Conservation (phyloP, 2,797 vertebrate genomes). For the Anomalospiza imberbis region DNA sequence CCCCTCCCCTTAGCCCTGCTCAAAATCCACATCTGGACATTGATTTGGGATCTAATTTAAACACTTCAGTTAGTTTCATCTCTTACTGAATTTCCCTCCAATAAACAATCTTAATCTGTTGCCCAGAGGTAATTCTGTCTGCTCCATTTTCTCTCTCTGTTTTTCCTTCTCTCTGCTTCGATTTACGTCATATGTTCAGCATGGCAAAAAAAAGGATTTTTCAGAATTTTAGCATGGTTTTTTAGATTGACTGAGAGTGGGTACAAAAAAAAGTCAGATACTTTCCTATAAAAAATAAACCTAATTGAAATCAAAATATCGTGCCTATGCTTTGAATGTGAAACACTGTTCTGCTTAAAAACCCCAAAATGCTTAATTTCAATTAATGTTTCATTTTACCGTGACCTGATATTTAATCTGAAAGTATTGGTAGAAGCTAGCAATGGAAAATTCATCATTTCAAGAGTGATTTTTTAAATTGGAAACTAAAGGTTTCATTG, state of each 20-base stretch:
- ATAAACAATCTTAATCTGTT: conserved; percentile 2
- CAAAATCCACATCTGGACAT: background rate
- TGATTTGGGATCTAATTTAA: conserved; percentile 20
- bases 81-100: background rate
- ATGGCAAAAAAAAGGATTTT: background rate
- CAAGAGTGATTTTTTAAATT: background rate
- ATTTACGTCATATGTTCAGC: background rate
- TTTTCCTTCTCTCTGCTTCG: background rate
- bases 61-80: background rate
- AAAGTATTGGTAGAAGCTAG: background rate
- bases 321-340: background rate
- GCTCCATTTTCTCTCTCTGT: background rate
- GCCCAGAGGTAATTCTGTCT: background rate
- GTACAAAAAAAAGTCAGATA: background rate
- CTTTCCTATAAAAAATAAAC: background rate
- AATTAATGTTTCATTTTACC: background rate
- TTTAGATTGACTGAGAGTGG: background rate
- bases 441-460: background rate
- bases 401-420: background rate
- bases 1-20: accelerated
- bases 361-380: background rate
- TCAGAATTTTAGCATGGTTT: background rate
- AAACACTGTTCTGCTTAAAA: background rate
- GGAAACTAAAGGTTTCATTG: background rate
- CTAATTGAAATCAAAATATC: background rate